A percentile compares a stretch with the other conserved stretches of the same genome.
phyloP scores from a whole-genome alignment of 1,140 invertebrate genomes.

The Apocrypta bakeri region DNA sequence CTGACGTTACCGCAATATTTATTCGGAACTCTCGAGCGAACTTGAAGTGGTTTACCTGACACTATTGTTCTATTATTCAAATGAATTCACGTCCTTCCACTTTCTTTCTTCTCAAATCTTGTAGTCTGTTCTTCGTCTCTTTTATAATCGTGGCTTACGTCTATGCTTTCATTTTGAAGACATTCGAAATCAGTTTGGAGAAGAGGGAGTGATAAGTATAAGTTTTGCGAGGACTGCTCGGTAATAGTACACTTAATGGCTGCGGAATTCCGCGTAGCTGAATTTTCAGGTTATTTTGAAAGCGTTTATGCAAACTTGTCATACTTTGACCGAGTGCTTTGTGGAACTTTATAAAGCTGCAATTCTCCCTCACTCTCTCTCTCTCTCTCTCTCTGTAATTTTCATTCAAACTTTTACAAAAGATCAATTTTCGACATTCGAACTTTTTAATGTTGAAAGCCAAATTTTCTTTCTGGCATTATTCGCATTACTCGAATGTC shows the following conservation, averaged over 20 bases:
- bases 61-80: conserved; percentile 40
- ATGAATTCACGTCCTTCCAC: not conserved
- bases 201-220: not conserved
- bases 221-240: not conserved
- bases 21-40: conserved; percentile 3
- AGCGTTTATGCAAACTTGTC: not conserved
- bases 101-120: not conserved
- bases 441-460: not conserved
- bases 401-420: not conserved
- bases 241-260: not conserved
- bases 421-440: not conserved
- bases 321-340: not conserved
- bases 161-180: not conserved
- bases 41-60: conserved; percentile 20
- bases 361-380: not conserved
- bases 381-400: not conserved
- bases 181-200: not conserved
- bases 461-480: not conserved
- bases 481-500: not conserved
- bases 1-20: conserved; percentile 47
- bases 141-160: not conserved
- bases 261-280: not conserved
- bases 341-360: not conserved
- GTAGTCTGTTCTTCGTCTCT: not conserved
- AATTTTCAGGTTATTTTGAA: not conserved